Base-by-base conservation (phyloP, 2,888 invertebrate genomes). In the Agrilus mali region DNA sequence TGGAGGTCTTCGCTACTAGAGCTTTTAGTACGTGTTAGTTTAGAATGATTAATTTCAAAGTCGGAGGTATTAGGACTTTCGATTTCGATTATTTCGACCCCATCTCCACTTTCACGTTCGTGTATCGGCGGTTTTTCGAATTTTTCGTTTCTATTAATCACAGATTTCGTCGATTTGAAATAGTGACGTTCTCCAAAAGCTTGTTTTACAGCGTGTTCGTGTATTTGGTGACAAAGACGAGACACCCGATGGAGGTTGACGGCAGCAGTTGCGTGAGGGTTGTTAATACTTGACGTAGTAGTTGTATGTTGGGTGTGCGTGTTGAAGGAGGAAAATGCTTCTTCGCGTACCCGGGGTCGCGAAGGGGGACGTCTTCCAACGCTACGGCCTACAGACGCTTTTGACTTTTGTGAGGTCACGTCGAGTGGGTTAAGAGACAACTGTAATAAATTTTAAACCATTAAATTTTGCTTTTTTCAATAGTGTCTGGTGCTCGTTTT, bases 291-390 rank as follows among this genome's bases (percentile, higher is more conserved):
- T 37, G 42, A 46, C 41, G 44, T 36, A 3, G 27, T 36, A 3
- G 27, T 27, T 2, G 27, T 27, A 27, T 27, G 27, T 27, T 27
- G 27, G 46, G 15, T 20, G 20, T 27, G 33, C 33, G 10, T 22
- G 36, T 39, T 13, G 41, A 38, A 8, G 42, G 36, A 35, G 33
- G 39, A 36, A 42, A 42, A 36, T 42, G 44, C 42, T 47, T 60
- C 59, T 43, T 58, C 54, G 47, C 55, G 57, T 40, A 47, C 47
- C 45, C 63, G 61, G 46, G 65, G 65, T 45, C 70, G 61, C 14
- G 72, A 66, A 32, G 73, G 73, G 33, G 74, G 73, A 46, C 74
- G 64, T 47, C 73, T 62, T 42, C 65, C 61, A 44, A 68, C 68
- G 55, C 70, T 70, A 47, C 73, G 60, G 40, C 70, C 72, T 41